Conservation (phyloP, 2,113 vertebrate species). For the Barnardius zonarius region DNA sequence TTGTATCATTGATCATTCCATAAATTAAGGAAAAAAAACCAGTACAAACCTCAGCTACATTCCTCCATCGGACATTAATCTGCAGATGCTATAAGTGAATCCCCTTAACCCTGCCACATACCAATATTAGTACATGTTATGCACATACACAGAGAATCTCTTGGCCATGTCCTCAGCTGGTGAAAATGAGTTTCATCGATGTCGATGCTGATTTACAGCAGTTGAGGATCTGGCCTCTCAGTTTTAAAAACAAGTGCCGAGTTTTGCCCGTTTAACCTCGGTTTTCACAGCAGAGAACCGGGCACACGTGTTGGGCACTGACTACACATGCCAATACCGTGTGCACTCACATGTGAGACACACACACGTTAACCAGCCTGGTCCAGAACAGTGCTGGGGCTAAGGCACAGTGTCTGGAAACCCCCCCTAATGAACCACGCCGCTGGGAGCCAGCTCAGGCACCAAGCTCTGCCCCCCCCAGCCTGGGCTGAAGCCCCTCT, state of each 20-base stretch:
- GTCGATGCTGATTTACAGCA: conserved; percentile 6
- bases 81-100: not conserved
- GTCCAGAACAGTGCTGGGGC: fast-evolving
- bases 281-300: not conserved
- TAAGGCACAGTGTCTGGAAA: fast-evolving
- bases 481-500: fast-evolving
- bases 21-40: not conserved
- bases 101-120: not conserved
- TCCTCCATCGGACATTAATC: not conserved
- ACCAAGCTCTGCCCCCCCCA: too few species aligned
- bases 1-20: not conserved
- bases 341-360: fast-evolving
- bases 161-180: conserved; percentile 17
- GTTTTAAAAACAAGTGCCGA: not conserved
- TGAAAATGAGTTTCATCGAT: not conserved
- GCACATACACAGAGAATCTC: not conserved
- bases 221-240: not conserved
- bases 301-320: fast-evolving
- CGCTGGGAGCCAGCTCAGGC: fast-evolving
- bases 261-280: not conserved
- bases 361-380: fast-evolving
- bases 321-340: fast-evolving
- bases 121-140: not conserved
- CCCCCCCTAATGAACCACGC: fast-evolving
- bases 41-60: not conserved